These are phyloP conservation scores for Platysternon megacephalum DNA, from an alignment of 2,113 vertebrate species.

Conservation along the genomic window DNA sequence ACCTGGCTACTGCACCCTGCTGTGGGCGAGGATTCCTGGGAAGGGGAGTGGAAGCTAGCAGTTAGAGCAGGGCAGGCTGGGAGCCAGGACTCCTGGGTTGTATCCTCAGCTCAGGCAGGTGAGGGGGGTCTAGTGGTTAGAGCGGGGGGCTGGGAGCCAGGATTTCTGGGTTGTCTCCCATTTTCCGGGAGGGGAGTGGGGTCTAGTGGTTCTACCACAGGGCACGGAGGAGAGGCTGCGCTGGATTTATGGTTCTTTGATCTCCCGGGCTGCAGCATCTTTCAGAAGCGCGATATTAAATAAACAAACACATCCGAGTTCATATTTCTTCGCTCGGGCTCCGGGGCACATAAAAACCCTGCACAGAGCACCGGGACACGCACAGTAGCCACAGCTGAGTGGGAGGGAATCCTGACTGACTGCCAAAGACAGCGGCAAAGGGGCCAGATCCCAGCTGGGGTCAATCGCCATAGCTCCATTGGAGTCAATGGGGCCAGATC, in stretches of 20 bases:
- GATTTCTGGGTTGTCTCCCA: no score
- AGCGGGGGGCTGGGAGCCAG: no score
- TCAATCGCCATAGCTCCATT: no score
- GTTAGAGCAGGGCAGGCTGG: background rate
- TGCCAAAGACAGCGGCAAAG: background rate
- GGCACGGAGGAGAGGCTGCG: no score
- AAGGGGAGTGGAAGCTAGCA: no score
- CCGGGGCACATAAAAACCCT: background rate
- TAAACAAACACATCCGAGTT: background rate
- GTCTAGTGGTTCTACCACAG: background rate
- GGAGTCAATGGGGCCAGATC: no score
- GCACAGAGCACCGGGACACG: no score
- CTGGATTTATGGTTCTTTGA: background rate
- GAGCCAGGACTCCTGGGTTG: background rate
- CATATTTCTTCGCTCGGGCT: background rate
- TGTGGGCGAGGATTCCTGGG: no score
- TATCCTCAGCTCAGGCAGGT: background rate
- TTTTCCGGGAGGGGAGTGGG: background rate
- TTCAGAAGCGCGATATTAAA: background rate
- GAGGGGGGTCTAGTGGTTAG: background rate
- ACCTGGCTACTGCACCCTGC: no score
- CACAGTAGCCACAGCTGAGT: background rate
- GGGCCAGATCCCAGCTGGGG: no score
- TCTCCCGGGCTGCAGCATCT: background rate
- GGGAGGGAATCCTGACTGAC: background rate